phyloP scores from a whole-genome alignment of 2,888 invertebrate genomes.

The Tryphoninae sp. region DNA sequence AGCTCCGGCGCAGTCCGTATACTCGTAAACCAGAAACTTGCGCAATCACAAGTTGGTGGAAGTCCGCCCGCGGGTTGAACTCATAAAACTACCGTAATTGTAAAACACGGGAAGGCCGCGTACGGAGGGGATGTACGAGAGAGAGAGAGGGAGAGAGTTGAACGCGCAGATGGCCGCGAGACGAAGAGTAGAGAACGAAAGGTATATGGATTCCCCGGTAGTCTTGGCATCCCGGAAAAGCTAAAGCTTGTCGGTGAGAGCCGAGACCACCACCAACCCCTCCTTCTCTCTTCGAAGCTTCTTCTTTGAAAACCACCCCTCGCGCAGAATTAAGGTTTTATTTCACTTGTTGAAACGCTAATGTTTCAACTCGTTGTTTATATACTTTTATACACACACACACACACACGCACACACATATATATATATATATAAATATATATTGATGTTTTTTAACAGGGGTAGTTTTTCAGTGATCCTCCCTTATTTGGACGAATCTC shows the following conservation, averaged over 20 bases:
- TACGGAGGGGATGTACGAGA: conserved; percentile 35
- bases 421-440: neutral
- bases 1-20: conserved; percentile 68
- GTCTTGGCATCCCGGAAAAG: conserved; percentile 9
- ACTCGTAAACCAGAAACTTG: conserved; percentile 79
- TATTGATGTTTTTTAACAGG: neutral
- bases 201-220: neutral
- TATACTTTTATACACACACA: conserved; percentile 2
- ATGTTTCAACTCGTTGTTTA: conserved; percentile 35
- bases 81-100: conserved; percentile 79
- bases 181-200: neutral
- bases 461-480: conserved; percentile 6
- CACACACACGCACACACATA: neutral
- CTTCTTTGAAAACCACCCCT: conserved; percentile 33
- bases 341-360: conserved; percentile 74
- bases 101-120: conserved; percentile 74
- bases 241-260: conserved; percentile 26
- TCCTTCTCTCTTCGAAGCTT: neutral
- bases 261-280: neutral
- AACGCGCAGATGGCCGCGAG: neutral
- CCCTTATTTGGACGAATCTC: conserved; percentile 26
- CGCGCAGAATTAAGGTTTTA: conserved; percentile 67
- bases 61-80: conserved; percentile 75
- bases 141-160: conserved; percentile 23
- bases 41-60: conserved; percentile 79